Percentiles rank a stretch among this genome's conserved stretches.
Conservation (phyloP, 2,113 vertebrate genomes). For the Ceyx melanurus region DNA sequence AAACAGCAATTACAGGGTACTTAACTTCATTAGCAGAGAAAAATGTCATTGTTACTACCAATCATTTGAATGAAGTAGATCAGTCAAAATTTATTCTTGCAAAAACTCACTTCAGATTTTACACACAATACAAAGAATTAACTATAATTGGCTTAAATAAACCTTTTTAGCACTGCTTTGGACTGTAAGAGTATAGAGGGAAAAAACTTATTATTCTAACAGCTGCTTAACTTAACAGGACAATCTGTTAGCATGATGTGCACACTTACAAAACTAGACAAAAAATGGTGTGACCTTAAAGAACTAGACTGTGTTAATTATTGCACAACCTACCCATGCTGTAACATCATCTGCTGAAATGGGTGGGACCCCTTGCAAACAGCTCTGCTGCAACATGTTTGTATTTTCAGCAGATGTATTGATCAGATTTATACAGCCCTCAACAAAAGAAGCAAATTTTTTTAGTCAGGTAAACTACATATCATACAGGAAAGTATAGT, state of each 20-base stretch:
- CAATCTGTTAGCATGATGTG: background rate
- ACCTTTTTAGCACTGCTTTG: background rate
- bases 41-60: background rate
- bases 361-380: background rate
- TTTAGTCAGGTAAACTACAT: background rate
- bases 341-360: background rate
- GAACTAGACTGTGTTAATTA: background rate
- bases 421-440: background rate
- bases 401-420: background rate
- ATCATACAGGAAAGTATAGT: background rate
- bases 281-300: background rate
- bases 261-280: fast-evolving
- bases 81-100: background rate
- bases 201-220: background rate
- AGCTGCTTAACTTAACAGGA: background rate
- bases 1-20: background rate
- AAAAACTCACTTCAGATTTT: background rate
- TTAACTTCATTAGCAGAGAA: background rate
- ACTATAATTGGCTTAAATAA: background rate
- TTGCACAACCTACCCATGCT: background rate
- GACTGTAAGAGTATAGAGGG: background rate
- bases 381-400: background rate
- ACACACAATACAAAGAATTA: background rate
- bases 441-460: background rate
- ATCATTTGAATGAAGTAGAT: background rate